Conservation (phyloP, 2,113 vertebrate genomes). For the Cnemophilus loriae region DNA sequence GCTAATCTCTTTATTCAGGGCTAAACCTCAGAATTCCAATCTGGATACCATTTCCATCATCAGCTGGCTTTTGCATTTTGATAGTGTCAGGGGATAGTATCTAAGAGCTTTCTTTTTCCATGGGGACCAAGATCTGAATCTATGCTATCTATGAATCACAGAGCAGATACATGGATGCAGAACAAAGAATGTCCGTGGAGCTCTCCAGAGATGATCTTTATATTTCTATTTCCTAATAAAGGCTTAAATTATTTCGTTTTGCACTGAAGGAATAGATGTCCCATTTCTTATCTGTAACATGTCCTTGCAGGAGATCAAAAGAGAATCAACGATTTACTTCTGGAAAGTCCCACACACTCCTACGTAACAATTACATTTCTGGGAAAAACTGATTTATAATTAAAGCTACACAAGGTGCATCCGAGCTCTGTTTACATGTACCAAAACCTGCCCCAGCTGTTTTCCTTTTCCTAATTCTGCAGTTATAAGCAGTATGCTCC, state of each 20-base stretch:
- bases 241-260: neutral
- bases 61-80: neutral
- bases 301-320: neutral
- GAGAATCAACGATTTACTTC: neutral
- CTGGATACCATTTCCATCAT: neutral
- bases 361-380: neutral
- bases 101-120: neutral
- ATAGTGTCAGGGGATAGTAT: neutral
- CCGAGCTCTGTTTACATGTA: neutral
- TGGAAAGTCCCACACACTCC: neutral
- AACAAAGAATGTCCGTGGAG: neutral
- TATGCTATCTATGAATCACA: conserved; percentile 2
- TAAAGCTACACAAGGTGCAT: neutral
- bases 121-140: neutral
- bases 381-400: neutral
- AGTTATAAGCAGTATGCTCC: neutral
- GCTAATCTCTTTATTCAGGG: neutral
- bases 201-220: neutral
- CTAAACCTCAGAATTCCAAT: neutral
- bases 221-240: conserved; percentile 14
- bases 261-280: neutral
- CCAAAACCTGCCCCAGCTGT: neutral
- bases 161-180: neutral
- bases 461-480: neutral
- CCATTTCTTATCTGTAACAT: neutral